phyloP scores from a whole-genome alignment of 2,888 invertebrate genomes.

The Morpho achilles region DNA sequence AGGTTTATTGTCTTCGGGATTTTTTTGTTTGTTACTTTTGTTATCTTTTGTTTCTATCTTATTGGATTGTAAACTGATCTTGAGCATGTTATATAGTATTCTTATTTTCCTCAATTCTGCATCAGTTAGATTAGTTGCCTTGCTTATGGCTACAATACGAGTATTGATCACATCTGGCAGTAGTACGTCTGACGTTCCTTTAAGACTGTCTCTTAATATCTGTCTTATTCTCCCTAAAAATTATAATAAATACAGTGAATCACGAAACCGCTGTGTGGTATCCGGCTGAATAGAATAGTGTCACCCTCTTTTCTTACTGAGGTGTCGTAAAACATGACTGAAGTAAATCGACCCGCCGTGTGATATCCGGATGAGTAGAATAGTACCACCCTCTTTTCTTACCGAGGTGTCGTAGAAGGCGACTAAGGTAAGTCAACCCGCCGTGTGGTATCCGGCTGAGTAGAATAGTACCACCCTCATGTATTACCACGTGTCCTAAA shows the following conservation, averaged over 20 bases:
- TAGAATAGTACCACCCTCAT: too few relatives aligned
- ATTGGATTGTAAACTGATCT: slow-evolving; percentile 35
- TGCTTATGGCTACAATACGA: slow-evolving; percentile 50
- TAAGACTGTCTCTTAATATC: slow-evolving; percentile 46
- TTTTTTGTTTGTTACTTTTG: slow-evolving; percentile 4
- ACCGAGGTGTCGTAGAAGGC: too few relatives aligned
- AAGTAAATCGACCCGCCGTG: not conserved
- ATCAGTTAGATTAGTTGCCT: slow-evolving; percentile 40
- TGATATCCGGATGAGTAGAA: not conserved
- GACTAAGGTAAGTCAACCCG: too few relatives aligned
- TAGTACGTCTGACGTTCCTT: slow-evolving; percentile 45
- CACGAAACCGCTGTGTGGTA: too few relatives aligned
- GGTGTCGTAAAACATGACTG: not conserved
- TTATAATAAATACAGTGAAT: too few relatives aligned
- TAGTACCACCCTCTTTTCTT: not conserved
- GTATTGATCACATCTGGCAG: slow-evolving; percentile 58
- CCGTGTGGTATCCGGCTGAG: too few relatives aligned
- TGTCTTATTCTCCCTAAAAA: slow-evolving; percentile 61
- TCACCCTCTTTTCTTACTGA: too few relatives aligned
- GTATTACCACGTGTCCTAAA: too few relatives aligned
- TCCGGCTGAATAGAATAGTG: too few relatives aligned
- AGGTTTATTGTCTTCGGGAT: slow-evolving; percentile 14
- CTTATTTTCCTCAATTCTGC: slow-evolving; percentile 55
- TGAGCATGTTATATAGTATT: slow-evolving; percentile 62
- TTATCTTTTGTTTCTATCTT: not conserved